phyloP scores from a whole-genome alignment of 2,888 invertebrate species.

The Odontomyia ornata region DNA sequence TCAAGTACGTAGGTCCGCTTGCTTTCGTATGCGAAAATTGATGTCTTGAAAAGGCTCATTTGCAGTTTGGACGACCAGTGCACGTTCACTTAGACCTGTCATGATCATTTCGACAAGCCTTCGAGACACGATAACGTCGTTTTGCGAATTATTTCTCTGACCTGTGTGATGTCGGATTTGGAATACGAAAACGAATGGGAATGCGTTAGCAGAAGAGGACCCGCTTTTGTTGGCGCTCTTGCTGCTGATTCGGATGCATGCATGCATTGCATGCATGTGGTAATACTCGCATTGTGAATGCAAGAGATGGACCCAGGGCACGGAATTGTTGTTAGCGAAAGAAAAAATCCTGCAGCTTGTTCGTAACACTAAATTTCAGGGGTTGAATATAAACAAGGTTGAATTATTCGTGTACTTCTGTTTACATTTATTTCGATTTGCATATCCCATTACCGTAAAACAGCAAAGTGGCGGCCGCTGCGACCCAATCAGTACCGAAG shows the following conservation, averaged over 20 bases:
- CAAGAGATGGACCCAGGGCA: constrained; percentile 28
- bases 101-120: constrained; percentile 42
- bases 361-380: constrained; percentile 46
- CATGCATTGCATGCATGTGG: background rate
- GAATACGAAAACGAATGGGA: constrained; percentile 17
- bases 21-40: constrained; percentile 5
- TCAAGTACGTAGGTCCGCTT: background rate
- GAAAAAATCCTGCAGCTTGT: background rate
- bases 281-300: background rate
- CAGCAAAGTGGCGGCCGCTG: constrained; percentile 12
- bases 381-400: constrained; percentile 48
- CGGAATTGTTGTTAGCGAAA: constrained; percentile 40
- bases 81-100: constrained; percentile 40
- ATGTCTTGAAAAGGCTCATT: constrained; percentile 41
- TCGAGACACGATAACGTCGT: constrained; percentile 40
- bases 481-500: constrained; percentile 7
- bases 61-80: constrained; percentile 37
- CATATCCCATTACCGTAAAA: constrained; percentile 50
- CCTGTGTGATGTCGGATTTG: constrained; percentile 34
- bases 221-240: background rate
- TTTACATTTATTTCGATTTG: constrained; percentile 50
- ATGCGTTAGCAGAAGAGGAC: constrained; percentile 14
- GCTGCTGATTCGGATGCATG: too few relatives aligned
- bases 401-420: constrained; percentile 50
- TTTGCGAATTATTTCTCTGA: constrained; percentile 42